Base-by-base conservation (phyloP, 2,113 vertebrate genomes). In the Rhinoptilus africanus region DNA sequence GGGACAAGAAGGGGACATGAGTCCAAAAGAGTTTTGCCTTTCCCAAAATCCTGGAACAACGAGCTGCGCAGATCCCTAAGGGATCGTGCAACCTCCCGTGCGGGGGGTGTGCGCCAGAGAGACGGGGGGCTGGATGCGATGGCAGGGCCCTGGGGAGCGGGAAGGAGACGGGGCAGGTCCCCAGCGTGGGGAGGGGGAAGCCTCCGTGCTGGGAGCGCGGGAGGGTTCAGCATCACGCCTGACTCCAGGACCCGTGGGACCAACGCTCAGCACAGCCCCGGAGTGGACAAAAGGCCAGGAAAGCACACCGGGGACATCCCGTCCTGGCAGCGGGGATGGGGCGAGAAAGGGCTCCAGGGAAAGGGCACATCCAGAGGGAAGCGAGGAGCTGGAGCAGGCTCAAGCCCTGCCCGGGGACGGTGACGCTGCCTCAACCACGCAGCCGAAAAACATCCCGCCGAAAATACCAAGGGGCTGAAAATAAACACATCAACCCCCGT, bases 231-330 rank as follows among this genome's bases (percentile, higher is more conserved):
- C 73, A 56, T n/a, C 2, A 2, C 6, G 4, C 1, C 2, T 83
- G 86, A 87, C 59, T 72, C 69, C 22, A 47, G 71, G 48, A 48
- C 57, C 62, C 9, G 0, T 35, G 82, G 78, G 82, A 88, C 53
- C 74, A 67, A n/a, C 6, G 2, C n/a, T n/a, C 32, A 26, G 79
- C 30, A 10, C 7, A 4, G 62, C 50, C 62, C 39, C 39, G 27
- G 64, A 77, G 41, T 0, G 9, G 88, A 94, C 62, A 82, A 86
- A 89, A 88, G 45, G 93, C 59, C 89, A 94, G 43, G 64, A 85
- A 88, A 94, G 69, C 85, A 88, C n/a, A 43, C 4, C 0, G 2
- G 85, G 91, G 71, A 85, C 82, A 72, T 79, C 64, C 78, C 72
- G 95, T 91, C 60, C 90, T 78, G 74, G 85, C 92, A 85, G 77